phyloP scores from a whole-genome alignment of 2,888 invertebrate species.

The Eristalis arbustorum region DNA sequence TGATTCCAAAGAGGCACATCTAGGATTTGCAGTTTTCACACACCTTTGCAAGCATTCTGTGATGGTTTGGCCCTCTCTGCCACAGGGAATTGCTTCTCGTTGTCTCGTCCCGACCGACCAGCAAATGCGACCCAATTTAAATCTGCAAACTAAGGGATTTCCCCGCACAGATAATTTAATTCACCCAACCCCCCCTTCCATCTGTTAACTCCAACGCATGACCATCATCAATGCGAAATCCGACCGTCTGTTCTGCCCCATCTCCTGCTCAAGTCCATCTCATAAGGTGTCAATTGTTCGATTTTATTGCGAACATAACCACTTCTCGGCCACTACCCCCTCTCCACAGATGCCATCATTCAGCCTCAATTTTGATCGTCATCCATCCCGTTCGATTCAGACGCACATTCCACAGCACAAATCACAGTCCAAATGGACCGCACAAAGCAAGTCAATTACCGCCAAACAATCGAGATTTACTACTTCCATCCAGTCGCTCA shows the following conservation, averaged over 20 bases:
- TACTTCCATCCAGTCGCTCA: neutral
- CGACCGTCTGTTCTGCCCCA: neutral
- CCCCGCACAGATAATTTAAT: neutral
- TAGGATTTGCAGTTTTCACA: no score
- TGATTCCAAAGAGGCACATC: no score
- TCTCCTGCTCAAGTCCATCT: neutral
- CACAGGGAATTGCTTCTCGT: no score
- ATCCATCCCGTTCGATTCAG: neutral
- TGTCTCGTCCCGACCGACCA: no score
- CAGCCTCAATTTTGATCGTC: neutral
- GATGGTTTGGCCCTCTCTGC: no score
- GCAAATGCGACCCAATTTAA: neutral
- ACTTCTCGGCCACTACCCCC: neutral
- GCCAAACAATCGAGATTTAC: neutral
- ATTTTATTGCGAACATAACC: neutral
- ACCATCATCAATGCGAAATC: neutral
- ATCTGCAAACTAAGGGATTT: neutral
- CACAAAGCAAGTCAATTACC: conserved; percentile 1
- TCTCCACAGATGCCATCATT: neutral
- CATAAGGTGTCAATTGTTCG: neutral
- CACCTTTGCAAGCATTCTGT: no score
- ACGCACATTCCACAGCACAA: neutral
- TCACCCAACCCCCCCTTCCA: neutral
- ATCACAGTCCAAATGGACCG: neutral
- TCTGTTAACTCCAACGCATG: neutral